Evolutionary conservation across 2,113 vertebrate species (phyloP), one percentile per base, ranked within the genome.

Genomic region (Calyptommatus sinebrachiatus): DNA sequence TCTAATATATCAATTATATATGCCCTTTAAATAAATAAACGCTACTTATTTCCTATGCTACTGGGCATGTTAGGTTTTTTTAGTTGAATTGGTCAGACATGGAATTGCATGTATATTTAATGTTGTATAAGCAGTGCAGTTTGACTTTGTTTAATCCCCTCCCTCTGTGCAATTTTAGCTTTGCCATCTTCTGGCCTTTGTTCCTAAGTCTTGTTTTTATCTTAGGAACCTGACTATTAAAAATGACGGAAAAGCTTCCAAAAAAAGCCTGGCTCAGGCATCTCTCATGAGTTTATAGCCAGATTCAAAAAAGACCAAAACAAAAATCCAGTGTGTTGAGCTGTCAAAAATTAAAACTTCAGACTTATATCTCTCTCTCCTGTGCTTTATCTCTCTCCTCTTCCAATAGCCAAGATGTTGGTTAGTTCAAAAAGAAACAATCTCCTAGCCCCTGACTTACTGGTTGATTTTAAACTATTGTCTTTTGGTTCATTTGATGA

Each of bases 31-130:
- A 60, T 69, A 60, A 45, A 87, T 80, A 31, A 82, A 76, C 14
- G 77, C 31, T 22, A 63, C 72, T 91, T 89, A 63, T 73, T 91
- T 89, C 87, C 88, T 86, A 77, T 85, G 78, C 87, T 46, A 85
- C 89, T 91, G 77, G 66, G 79, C 70, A 78, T 71, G n/a, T 78
- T 86, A 75, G 35, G 35, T 41, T 69, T 86, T 86, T 88, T 84
- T 67, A 91, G 87, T 88, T 89, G 92, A 86, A 82, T 87, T 88
- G 78, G 88, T 89, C 79, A 90, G 53, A 83, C 84, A 63, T 76
- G 73, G 88, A 77, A 88, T 83, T 87, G 85, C n/a, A 83, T 91
- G 91, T 84, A 80, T 91, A 89, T 91, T 88, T 21, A 41, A 66
- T 84, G 76, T 88, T 90, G 87, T 88, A 87, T 63, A 41, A 83